Base-by-base conservation (phyloP, 2,113 vertebrate species). In the Anolis sagrei region DNA sequence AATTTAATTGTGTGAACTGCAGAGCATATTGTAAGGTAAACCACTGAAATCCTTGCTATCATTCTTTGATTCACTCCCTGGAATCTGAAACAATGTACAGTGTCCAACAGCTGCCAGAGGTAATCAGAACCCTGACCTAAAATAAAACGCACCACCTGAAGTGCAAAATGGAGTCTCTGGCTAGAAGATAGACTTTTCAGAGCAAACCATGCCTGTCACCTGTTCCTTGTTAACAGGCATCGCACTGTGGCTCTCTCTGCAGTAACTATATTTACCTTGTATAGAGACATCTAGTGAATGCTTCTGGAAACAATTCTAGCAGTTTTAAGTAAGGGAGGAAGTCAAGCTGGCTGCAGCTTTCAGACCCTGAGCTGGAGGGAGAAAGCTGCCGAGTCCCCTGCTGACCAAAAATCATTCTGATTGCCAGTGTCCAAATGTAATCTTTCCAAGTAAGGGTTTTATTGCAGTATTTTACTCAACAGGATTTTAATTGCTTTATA, bases 401-500 rank as follows among this genome's bases (percentile, higher is more conserved):
- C 49, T 90, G 78, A 84, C 79, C 19, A n/a, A 84, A 89, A 95
- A 80, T 76, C 2, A 81, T 86, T 25, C 82, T 88, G 81, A 69
- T 84, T 93, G 80, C 58, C 61, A 79, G 27, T 74, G 44, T 85
- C 76, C 25, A 3, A 74, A 19, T 87, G 62, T 61, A 91, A 74
- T 88, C 44, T 51, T 11, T n/a, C 79, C 16, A 58, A 29, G 78
- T 81, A 87, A 14, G 88, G 58, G n/a, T 83, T 84, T 61, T 32
- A 85, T 79, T 48, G 69, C 87, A 91, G 5, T 34, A 29, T 75
- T 94, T 91, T 84, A 82, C 82, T 74, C 79, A 39, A 36, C 87
- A 85, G 16, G 51, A n/a, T 84, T 88, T 91, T 91, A 91, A 92
- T 91, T 93, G 36, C 86, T 92, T 92, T 39, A 48, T 44, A 23